phyloP scores from a whole-genome alignment of 2,113 vertebrate genomes.

The Reinhardtius hippoglossoides region DNA sequence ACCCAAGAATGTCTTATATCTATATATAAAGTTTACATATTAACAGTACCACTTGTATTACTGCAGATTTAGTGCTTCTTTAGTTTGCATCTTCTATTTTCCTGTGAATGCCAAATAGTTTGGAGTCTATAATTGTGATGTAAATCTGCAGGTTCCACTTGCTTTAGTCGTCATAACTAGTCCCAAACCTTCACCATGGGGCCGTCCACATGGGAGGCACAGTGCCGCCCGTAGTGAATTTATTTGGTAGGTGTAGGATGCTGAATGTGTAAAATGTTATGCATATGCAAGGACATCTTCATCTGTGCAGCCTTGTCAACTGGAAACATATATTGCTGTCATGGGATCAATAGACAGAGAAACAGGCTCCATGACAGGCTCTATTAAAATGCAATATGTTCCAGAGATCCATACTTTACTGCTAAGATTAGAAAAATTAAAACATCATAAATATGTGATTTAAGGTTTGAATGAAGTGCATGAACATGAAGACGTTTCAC shows the following conservation, averaged over 20 bases:
- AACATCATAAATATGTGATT: background rate
- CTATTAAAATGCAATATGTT: constrained; percentile 4
- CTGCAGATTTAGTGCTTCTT: too few species aligned
- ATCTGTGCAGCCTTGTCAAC: constrained; percentile 1
- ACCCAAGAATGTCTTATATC: too few species aligned
- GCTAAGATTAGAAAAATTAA: background rate
- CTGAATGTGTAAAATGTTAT: background rate
- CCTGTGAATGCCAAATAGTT: background rate
- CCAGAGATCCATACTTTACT: constrained; percentile 3
- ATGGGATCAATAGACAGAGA: background rate
- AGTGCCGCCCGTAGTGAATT: constrained; percentile 11
- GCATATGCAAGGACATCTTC: background rate
- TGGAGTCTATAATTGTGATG: constrained; percentile 3
- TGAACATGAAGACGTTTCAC: too few species aligned
- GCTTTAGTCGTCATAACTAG: background rate
- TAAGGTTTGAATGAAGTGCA: constrained; percentile 6
- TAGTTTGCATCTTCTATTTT: too few species aligned
- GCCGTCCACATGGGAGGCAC: constrained; percentile 31
- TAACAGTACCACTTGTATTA: too few species aligned
- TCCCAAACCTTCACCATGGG: constrained; percentile 31
- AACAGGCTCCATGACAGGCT: background rate
- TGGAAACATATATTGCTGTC: background rate
- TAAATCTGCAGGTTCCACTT: constrained; percentile 29
- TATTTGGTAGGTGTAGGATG: background rate
- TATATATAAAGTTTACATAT: too few species aligned